Percentiles rank a stretch among this genome's conserved stretches.
phyloP scores from a whole-genome alignment of 2,113 vertebrate species.

The Thalassoma bifasciatum region DNA sequence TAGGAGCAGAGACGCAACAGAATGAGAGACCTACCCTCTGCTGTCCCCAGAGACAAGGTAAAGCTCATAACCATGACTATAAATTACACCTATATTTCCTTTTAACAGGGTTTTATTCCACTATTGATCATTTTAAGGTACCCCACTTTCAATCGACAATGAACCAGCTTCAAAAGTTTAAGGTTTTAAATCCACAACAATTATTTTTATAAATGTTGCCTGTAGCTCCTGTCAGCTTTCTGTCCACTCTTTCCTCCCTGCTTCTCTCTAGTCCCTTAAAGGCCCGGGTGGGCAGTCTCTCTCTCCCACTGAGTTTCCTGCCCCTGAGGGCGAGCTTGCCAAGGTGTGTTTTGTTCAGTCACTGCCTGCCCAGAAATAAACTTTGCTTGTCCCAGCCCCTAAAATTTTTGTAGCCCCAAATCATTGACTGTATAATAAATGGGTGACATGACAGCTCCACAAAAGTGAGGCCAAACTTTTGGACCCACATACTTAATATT shows the following conservation, averaged over 20 bases:
- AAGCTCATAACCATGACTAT: background rate
- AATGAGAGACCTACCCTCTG: constrained; percentile 90
- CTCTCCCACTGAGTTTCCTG: constrained; percentile 87
- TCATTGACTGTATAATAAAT: too few species aligned
- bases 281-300: constrained; percentile 89
- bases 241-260: constrained; percentile 44
- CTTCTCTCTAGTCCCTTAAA: constrained; percentile 89
- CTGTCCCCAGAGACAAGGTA: constrained; percentile 94
- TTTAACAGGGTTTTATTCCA: background rate
- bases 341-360: constrained; percentile 88
- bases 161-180: background rate
- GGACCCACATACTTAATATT: too few species aligned
- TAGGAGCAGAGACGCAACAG: constrained; percentile 97
- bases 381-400: background rate
- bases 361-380: constrained; percentile 71
- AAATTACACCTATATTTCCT: background rate
- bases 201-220: background rate
- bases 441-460: too few species aligned
- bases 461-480: too few species aligned
- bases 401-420: too few species aligned
- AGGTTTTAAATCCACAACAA: background rate
- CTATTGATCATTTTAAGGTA: background rate
- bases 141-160: background rate
- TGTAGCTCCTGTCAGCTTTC: constrained; percentile 25
- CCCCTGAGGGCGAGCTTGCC: constrained; percentile 87